Percentiles rank a stretch among this genome's conserved stretches.
Evolutionary conservation across 2,797 vertebrate genomes (phyloP).

Genomic region (Anniella stebbinsi): DNA sequence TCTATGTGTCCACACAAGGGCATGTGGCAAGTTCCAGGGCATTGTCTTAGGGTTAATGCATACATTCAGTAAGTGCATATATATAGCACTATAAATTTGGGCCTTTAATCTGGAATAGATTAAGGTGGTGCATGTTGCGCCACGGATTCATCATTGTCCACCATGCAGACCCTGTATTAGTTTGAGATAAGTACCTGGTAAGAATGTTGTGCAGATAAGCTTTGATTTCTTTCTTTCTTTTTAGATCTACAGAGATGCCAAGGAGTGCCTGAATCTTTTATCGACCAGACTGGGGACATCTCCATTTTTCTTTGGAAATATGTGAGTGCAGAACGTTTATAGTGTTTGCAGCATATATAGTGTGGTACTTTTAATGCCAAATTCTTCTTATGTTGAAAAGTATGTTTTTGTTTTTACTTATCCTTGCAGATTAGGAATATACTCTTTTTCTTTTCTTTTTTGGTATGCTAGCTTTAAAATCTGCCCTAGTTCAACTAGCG

Average conservation of each 20-base stretch:
- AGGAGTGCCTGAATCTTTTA: conserved; percentile 97
- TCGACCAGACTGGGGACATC: conserved; percentile 92
- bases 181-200: background rate
- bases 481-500: background rate
- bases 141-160: background rate
- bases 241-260: conserved; percentile 98
- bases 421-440: conserved; percentile 24
- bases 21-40: background rate
- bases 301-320: conserved; percentile 94
- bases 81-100: background rate
- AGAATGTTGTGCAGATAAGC: background rate
- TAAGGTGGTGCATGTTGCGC: background rate
- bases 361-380: background rate
- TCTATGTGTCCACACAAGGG: background rate
- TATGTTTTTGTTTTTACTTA: background rate
- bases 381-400: background rate
- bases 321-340: conserved; percentile 82
- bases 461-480: background rate
- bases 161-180: background rate
- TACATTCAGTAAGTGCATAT: background rate
- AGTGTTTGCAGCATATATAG: background rate
- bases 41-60: background rate
- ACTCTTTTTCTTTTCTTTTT: background rate
- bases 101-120: background rate
- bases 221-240: conserved; percentile 62